Percentiles rank a stretch among this genome's conserved stretches.
Conservation (phyloP, 2,888 invertebrate species). For the Cephus pulcher region DNA sequence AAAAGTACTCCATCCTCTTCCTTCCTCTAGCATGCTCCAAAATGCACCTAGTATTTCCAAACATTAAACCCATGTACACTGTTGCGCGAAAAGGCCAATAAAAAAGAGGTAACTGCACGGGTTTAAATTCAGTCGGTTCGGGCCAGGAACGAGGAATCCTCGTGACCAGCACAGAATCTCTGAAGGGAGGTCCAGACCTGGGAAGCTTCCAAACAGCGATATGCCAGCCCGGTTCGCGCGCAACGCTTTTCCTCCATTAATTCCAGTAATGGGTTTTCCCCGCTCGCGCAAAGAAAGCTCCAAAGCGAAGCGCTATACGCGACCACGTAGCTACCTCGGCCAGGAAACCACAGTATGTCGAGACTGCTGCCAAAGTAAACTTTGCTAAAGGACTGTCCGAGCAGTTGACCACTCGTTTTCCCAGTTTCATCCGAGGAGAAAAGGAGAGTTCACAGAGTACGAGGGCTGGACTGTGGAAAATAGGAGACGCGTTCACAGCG, state of each 20-base stretch:
- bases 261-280: not conserved
- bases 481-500: not conserved
- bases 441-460: not conserved
- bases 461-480: not conserved
- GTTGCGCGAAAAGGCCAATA: not conserved
- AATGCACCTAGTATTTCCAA: not conserved
- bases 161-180: not conserved
- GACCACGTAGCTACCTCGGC: not conserved
- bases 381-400: not conserved
- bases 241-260: not conserved
- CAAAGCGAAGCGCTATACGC: not conserved
- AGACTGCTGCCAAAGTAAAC: not conserved
- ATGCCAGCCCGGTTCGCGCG: not conserved
- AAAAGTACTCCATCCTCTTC: not conserved
- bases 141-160: too few species aligned
- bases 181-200: not conserved
- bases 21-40: not conserved
- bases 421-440: not conserved
- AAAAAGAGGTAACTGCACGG: too few species aligned
- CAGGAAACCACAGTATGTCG: not conserved
- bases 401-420: not conserved
- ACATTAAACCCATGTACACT: not conserved
- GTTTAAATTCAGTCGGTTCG: too few species aligned
- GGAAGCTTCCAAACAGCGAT: not conserved
- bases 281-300: not conserved